Evolutionary conservation across 2,888 invertebrate genomes (phyloP).

Genomic region (Odontothrips loti): DNA sequence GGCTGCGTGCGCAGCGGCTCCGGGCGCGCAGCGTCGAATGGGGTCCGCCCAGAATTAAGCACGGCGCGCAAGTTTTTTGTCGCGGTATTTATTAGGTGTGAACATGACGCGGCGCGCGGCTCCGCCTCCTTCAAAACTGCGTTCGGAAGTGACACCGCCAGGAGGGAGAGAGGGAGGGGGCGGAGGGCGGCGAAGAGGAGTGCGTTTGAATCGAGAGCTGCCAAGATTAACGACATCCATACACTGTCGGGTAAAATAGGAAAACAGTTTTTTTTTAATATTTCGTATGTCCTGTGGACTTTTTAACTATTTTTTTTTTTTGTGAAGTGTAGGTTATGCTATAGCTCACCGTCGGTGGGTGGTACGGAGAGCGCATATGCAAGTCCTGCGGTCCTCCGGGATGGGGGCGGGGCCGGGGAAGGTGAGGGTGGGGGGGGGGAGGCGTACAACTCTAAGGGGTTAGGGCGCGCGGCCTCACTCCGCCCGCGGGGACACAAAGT

Average conservation of each 20-base stretch:
- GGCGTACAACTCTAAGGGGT: too few species aligned
- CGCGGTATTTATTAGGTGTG: conserved; percentile 13
- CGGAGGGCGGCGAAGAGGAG: too few species aligned
- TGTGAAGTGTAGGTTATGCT: too few species aligned
- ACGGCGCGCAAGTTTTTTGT: conserved; percentile 16
- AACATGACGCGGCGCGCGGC: neutral
- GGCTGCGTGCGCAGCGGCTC: neutral
- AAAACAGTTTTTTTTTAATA: neutral
- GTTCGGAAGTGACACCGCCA: too few species aligned
- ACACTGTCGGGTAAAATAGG: neutral
- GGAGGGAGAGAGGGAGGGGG: too few species aligned
- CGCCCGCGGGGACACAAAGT: neutral
- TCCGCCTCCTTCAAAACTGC: neutral
- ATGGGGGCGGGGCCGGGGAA: neutral
- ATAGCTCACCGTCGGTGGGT: neutral
- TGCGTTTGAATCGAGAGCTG: too few species aligned
- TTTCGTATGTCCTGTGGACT: neutral
- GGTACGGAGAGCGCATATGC: neutral
- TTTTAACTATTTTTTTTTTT: too few species aligned
- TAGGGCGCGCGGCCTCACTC: neutral
- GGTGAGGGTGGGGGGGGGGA: too few species aligned
- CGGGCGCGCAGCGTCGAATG: neutral
- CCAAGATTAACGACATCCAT: too few species aligned
- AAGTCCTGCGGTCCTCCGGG: neutral
- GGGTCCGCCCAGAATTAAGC: neutral